phyloP scores from a whole-genome alignment of 1,140 invertebrate species.

The Drosophila bipectinata region DNA sequence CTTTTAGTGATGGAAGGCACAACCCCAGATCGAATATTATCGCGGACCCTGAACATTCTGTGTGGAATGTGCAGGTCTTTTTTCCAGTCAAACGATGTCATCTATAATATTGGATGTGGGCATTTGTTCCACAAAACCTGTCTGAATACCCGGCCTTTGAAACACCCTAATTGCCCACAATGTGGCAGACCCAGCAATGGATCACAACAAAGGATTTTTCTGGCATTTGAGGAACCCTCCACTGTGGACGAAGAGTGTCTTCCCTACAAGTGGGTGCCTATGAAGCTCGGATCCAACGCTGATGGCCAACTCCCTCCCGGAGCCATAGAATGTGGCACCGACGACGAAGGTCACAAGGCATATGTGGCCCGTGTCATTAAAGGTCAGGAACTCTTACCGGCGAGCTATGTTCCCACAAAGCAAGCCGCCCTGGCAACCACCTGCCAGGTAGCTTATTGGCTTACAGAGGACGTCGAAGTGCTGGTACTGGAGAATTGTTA shows the following conservation, averaged over 20 bases:
- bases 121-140: slow-evolving; percentile 72
- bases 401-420: slow-evolving; percentile 60
- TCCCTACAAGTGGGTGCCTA: slow-evolving; percentile 41
- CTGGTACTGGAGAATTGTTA: slow-evolving; percentile 79
- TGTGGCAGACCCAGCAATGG: slow-evolving; percentile 52
- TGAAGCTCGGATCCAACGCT: slow-evolving; percentile 34
- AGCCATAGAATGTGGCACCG: slow-evolving; percentile 58
- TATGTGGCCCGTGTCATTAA: slow-evolving; percentile 70
- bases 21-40: too few relatives aligned
- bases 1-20: too few relatives aligned
- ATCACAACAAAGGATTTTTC: slow-evolving; percentile 56
- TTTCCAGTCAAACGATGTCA: too few relatives aligned
- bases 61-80: too few relatives aligned
- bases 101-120: slow-evolving; percentile 38
- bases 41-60: too few relatives aligned
- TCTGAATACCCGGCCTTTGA: slow-evolving; percentile 50
- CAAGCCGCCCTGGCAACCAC: slow-evolving; percentile 49
- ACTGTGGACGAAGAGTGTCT: slow-evolving; percentile 37
- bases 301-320: slow-evolving; percentile 29
- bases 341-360: slow-evolving; percentile 57
- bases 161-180: slow-evolving; percentile 63
- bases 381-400: slow-evolving; percentile 61
- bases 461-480: slow-evolving; percentile 84
- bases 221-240: slow-evolving; percentile 64
- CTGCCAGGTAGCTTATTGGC: slow-evolving; percentile 32